Evolutionary conservation across 2,113 vertebrate genomes (phyloP).

Genomic region (Verasper variegatus): DNA sequence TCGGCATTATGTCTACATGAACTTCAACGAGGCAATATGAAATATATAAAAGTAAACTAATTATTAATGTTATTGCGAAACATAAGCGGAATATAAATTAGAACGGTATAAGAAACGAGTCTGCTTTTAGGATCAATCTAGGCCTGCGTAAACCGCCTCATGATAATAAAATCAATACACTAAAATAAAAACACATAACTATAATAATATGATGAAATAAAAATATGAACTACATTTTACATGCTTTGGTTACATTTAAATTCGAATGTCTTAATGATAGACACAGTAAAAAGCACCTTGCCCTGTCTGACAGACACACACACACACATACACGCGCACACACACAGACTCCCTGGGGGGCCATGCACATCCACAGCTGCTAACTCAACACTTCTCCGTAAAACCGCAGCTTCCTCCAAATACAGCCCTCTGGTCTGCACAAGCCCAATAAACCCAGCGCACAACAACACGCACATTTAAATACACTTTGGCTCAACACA

Average conservation of each 20-base stretch:
- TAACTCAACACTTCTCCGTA: conserved; percentile 42
- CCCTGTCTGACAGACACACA: neutral
- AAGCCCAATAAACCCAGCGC: neutral
- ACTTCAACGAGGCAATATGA: no score
- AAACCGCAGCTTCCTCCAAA: conserved; percentile 58
- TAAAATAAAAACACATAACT: no score
- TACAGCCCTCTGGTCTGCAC: conserved; percentile 3
- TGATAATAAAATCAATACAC: no score
- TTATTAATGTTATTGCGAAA: no score
- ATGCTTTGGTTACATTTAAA: neutral
- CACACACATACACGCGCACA: neutral
- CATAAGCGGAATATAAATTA: no score
- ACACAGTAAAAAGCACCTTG: neutral
- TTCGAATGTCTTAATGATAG: neutral
- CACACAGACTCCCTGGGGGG: conserved; percentile 42
- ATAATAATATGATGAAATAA: no score
- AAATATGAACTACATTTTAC: neutral
- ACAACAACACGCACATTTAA: neutral
- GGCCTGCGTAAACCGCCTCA: no score
- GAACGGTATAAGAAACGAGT: no score
- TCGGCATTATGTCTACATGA: no score
- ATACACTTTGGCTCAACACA: neutral
- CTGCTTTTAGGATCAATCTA: no score
- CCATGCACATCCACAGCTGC: conserved; percentile 24
- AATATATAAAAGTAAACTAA: no score